phyloP scores from a whole-genome alignment of 2,797 vertebrate species.

The Petrocephalus sullivani region DNA sequence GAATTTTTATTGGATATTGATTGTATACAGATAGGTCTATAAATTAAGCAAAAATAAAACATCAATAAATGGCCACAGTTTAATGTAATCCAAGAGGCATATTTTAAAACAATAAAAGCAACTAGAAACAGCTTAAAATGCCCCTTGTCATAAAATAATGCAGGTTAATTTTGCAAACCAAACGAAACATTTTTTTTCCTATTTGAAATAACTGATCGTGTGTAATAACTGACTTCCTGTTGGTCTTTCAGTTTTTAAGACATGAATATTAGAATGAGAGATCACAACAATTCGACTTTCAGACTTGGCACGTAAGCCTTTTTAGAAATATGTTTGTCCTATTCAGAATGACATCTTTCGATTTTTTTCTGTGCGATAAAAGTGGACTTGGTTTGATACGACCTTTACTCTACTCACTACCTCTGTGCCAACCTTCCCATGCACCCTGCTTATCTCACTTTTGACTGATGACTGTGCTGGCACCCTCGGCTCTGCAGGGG shows the following conservation, averaged over 20 bases:
- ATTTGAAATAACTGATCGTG: background rate
- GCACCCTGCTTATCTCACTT: slow-evolving; percentile 2
- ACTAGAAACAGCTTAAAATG: background rate
- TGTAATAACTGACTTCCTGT: background rate
- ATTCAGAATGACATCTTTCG: background rate
- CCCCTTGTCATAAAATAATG: background rate
- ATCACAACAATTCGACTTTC: background rate
- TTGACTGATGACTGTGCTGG: background rate
- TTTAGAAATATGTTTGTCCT: background rate
- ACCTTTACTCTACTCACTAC: slow-evolving; percentile 11
- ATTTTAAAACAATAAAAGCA: background rate
- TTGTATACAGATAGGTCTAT: background rate
- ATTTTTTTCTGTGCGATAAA: background rate
- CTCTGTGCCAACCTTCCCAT: slow-evolving; percentile 45
- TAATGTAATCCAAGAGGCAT: background rate
- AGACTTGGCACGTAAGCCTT: background rate
- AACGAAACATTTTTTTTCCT: background rate
- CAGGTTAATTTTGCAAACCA: background rate
- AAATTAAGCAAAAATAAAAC: background rate
- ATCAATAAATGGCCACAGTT: background rate
- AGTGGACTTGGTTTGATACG: background rate
- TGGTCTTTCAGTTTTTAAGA: background rate
- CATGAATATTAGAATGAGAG: background rate
- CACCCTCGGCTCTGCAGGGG: background rate
- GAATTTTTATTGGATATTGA: background rate